Conservation (phyloP, 2,888 invertebrate species). For the Polylopha cassiicola region DNA sequence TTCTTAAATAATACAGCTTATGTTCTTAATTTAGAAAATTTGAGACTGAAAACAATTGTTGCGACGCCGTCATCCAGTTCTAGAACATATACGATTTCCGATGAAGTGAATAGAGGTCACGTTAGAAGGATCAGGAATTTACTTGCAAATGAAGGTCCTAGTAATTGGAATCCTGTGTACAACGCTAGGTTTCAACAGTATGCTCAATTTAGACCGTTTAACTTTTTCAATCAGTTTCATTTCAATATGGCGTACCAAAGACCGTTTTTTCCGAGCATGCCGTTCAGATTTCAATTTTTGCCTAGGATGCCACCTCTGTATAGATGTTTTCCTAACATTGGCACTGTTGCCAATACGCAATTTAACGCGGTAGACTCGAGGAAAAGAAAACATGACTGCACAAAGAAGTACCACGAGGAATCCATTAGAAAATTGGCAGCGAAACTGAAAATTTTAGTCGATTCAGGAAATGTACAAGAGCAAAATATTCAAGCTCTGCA, state of each 20-base stretch:
- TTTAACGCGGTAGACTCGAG: constrained; percentile 22
- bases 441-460: constrained; percentile 37
- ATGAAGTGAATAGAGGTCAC: constrained; percentile 46
- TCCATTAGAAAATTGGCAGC: constrained; percentile 40
- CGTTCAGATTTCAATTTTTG: constrained; percentile 36
- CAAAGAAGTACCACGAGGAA: constrained; percentile 38
- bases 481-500: constrained; percentile 39
- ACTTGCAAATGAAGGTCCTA: constrained; percentile 23
- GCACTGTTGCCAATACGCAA: no score
- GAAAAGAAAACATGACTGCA: constrained; percentile 33
- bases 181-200: constrained; percentile 26
- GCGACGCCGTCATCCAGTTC: constrained; percentile 29
- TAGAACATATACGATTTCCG: constrained; percentile 36
- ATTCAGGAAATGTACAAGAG: constrained; percentile 29
- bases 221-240: constrained; percentile 41
- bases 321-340: constrained; percentile 23
- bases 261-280: constrained; percentile 32
- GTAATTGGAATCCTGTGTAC: constrained; percentile 24
- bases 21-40: constrained; percentile 42
- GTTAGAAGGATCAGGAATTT: constrained; percentile 40
- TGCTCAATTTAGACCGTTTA: constrained; percentile 33
- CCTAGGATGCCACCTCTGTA: constrained; percentile 30
- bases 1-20: constrained; percentile 48
- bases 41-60: constrained; percentile 33
- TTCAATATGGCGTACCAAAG: constrained; percentile 43